Evolutionary conservation across 2,888 invertebrate species (phyloP).

Genomic region (Drosophila nr. medialis): DNA sequence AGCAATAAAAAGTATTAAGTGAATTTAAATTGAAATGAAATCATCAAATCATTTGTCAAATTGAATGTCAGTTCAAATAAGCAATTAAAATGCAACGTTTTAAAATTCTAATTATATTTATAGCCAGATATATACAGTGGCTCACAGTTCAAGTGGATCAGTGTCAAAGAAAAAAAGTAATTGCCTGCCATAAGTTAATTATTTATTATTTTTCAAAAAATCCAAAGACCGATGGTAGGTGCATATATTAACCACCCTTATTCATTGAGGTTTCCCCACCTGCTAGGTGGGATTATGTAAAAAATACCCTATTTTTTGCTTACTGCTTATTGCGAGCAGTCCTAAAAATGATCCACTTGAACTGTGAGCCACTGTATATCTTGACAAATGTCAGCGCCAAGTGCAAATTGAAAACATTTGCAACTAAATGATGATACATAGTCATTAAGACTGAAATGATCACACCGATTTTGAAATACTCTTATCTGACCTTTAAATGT

Average conservation of each 20-base stretch:
- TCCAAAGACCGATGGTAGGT: no score
- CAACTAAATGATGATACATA: background rate
- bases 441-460: background rate
- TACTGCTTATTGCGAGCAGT: no score
- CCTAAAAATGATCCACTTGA: no score
- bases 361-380: no score
- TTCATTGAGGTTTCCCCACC: no score
- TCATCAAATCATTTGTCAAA: background rate
- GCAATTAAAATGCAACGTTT: conserved; percentile 4
- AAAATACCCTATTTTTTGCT: no score
- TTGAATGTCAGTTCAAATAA: background rate
- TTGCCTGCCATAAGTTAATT: no score
- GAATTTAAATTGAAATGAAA: background rate
- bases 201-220: no score
- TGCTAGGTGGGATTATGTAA: no score
- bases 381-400: background rate
- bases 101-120: background rate
- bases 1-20: background rate
- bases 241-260: no score
- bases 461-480: background rate
- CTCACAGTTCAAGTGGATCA: no score
- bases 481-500: background rate
- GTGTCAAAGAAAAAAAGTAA: no score
- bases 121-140: background rate
- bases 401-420: background rate